Evolutionary conservation across 2,113 vertebrate species (phyloP), one percentile per base, ranked within the genome.

Genomic region (Choloepus hoffmanni): DNA sequence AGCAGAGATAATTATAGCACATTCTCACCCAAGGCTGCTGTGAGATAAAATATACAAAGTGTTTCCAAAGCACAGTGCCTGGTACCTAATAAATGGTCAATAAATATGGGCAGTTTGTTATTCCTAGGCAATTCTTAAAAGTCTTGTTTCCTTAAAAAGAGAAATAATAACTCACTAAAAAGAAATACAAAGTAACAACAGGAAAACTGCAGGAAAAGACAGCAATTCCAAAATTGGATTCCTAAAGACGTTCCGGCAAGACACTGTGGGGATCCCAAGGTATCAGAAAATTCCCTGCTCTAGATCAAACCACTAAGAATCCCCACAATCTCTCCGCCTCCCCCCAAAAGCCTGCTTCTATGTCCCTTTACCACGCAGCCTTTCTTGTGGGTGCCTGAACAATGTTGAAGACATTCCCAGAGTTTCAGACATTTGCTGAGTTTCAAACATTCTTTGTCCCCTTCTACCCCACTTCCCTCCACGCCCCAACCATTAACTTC

Each of bases 341-440:
- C 40, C 72, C 94, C 8, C 18, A 74, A 97, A 90, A 94, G 85
- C 40, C 90, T 93, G 77, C 90, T 85, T 96, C 85, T 96, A 30
- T 85, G 95, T 91, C 89, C 74, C 96, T 95, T 92, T 50, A 67
- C 68, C 92, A 72, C 13, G 21, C 43, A 14, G 91, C 89, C 95
- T 97, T 97, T 98, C 94, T 98, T 95, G 97, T 92, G 95, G 95
- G 96, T 97, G 95, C 65, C 93, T 96, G 96, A 97, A 96, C 96
- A 96, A 97, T 5, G 53, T 76, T 23, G 73, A 89, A 98, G 93
- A 96, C 85, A 97, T 97, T 93, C 68, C 13, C 76, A 95, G 67
- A 48, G 73, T 92, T 96, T 88, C 95, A 96, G 94, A 94, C 96
- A 97, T 98, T 95, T 97, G 97, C 97, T 97, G 97, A 98, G 95